A percentile compares a stretch with the other conserved stretches of the same genome.
phyloP scores from a whole-genome alignment of 2,797 vertebrate genomes.

The Tarsius wallacei region DNA sequence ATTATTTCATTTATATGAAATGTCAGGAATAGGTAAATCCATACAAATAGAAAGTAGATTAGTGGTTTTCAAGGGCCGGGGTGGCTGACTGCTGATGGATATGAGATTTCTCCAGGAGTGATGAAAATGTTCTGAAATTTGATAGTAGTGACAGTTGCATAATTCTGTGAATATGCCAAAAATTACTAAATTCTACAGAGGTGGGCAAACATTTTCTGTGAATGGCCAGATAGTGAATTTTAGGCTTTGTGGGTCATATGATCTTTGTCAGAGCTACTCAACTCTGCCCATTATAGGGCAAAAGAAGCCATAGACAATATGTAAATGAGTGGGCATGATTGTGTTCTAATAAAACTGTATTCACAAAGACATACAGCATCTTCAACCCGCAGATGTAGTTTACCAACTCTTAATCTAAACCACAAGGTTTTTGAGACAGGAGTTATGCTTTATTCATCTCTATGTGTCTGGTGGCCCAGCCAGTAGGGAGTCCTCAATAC shows the following conservation, averaged over 20 bases:
- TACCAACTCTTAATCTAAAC: background rate
- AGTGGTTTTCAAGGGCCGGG: background rate
- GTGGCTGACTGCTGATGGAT: background rate
- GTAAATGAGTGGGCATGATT: background rate
- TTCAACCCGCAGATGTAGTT: background rate
- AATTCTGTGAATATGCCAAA: background rate
- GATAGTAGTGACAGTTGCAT: background rate
- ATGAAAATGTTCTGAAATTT: conserved; percentile 52
- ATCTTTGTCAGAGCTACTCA: background rate
- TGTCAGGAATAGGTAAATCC: background rate
- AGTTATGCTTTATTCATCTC: background rate
- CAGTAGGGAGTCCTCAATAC: background rate
- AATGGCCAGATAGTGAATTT: background rate
- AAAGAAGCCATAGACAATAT: background rate
- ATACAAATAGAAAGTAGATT: background rate
- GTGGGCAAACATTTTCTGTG: background rate
- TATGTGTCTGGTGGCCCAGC: background rate
- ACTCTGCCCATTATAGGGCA: background rate
- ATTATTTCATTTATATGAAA: conserved; percentile 16
- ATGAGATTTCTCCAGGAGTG: background rate
- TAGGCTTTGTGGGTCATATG: background rate
- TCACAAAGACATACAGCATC: background rate
- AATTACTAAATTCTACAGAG: background rate
- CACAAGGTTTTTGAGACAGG: background rate
- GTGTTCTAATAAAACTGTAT: conserved; percentile 22